These are phyloP conservation scores for Phoebastria nigripes DNA, from an alignment of 2,797 vertebrate species.

Conservation along the genomic window DNA sequence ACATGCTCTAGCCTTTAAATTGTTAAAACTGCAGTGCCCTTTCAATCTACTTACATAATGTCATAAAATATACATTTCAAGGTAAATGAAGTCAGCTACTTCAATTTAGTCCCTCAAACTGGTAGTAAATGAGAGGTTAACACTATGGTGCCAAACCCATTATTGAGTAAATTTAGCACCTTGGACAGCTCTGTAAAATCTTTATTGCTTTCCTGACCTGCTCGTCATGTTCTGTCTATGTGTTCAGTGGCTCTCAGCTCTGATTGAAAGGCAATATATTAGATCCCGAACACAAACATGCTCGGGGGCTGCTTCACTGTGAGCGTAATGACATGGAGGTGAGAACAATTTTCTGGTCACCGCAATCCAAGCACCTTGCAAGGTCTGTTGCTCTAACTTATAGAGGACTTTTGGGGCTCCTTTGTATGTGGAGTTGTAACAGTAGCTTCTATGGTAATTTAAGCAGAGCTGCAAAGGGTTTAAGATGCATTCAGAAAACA, in stretches of 20 bases:
- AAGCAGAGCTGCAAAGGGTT: constrained; percentile 3
- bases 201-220: constrained; percentile 99
- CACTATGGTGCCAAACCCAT: constrained; percentile 96
- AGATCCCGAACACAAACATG: constrained; percentile 96
- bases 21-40: constrained; percentile 81
- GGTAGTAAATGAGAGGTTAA: constrained; percentile 98
- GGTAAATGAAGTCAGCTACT: constrained; percentile 85
- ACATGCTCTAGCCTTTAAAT: constrained; percentile 81
- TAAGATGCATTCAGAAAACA: neutral
- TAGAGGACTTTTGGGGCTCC: constrained; percentile 82
- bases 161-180: constrained; percentile 99
- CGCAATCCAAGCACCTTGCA: constrained; percentile 91
- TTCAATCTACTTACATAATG: constrained; percentile 86
- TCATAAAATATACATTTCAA: constrained; percentile 86
- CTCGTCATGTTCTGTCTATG: constrained; percentile 96
- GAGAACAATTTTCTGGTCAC: constrained; percentile 99
- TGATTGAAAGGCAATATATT: constrained; percentile 99
- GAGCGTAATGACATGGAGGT: constrained; percentile 90
- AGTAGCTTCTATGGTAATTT: constrained; percentile 1
- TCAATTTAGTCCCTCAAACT: constrained; percentile 86
- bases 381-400: constrained; percentile 89
- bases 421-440: constrained; percentile 60
- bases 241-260: constrained; percentile 83
- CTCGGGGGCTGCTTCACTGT: constrained; percentile 93
- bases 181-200: constrained; percentile 98